Base-by-base conservation (phyloP, 2,113 vertebrate species). In the Corvus cornix region DNA sequence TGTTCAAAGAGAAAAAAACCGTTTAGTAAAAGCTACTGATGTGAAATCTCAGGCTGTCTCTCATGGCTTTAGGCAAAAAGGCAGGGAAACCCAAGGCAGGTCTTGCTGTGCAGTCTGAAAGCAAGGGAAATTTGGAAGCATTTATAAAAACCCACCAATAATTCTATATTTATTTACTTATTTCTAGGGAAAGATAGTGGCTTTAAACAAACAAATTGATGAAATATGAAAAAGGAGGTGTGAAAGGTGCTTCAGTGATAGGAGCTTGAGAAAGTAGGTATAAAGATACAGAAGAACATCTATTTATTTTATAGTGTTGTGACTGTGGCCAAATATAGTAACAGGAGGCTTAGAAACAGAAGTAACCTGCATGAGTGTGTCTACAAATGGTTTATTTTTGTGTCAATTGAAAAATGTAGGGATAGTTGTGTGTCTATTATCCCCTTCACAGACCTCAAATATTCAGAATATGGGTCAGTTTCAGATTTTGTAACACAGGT, bases 281-380 rank as follows among this genome's bases (percentile, higher is more conserved):
- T 94, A 96, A 96, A 97, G 88, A 92, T 97, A 94, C 33, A 86
- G 68, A 86, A 48, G 44, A 90, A 64, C 60, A 83, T 95, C 64
- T 56, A 14, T 97, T 97, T 96, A 58, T 96, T 96, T 97, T 97
- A 83, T 79, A 76, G 64, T 55, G 19, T 46, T 91, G 44, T 83
- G 70, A 49, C 69, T 95, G 81, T 95, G 79, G 83, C 86, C 94
- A 97, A 94, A 94, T 96, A 91, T 63, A 89, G 88, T 80, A 97
- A 89, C 69, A 96, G 88, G 73, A 96, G 93, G 68, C 21, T 89
- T 87, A 66, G 30, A 87, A 95, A 48, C 30, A 80, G 55, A 88
- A 78, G 84, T 79, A 94, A 83, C 55, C 84, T 93, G 39, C 51
- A 18, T 84, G 75, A 91, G 28, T 93, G 81, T 87, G 68, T 91